phyloP scores from a whole-genome alignment of 2,113 vertebrate genomes.

The Thermophis baileyi region DNA sequence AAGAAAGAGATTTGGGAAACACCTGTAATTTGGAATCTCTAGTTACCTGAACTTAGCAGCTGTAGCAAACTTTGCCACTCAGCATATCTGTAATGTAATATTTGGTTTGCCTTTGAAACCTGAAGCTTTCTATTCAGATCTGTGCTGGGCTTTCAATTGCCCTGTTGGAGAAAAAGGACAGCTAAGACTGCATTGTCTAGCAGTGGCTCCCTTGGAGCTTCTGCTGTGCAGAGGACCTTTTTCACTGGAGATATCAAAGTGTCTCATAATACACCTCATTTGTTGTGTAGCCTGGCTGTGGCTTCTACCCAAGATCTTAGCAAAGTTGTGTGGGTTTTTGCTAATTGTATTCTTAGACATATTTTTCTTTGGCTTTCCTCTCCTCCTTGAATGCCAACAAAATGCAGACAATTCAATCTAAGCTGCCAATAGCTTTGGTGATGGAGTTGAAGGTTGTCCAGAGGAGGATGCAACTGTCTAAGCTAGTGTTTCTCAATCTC shows the following conservation, averaged over 20 bases:
- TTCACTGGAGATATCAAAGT: background rate
- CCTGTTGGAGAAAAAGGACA: background rate
- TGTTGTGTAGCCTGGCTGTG: background rate
- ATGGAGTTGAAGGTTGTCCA: accelerated
- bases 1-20: background rate
- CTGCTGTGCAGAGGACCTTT: background rate
- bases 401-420: background rate
- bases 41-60: background rate
- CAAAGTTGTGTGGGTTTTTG: background rate
- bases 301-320: background rate
- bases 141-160: background rate
- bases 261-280: background rate
- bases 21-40: background rate
- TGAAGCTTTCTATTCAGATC: background rate
- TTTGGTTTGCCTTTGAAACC: background rate
- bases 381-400: background rate
- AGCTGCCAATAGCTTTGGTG: accelerated
- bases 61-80: background rate
- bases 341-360: background rate
- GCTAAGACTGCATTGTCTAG: background rate
- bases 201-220: background rate
- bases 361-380: background rate
- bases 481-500: background rate
- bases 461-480: accelerated
- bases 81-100: background rate